Percentiles rank a stretch among this genome's conserved stretches.
Evolutionary conservation across 2,797 vertebrate genomes (phyloP).

Genomic region (Sebastes melanostomus): DNA sequence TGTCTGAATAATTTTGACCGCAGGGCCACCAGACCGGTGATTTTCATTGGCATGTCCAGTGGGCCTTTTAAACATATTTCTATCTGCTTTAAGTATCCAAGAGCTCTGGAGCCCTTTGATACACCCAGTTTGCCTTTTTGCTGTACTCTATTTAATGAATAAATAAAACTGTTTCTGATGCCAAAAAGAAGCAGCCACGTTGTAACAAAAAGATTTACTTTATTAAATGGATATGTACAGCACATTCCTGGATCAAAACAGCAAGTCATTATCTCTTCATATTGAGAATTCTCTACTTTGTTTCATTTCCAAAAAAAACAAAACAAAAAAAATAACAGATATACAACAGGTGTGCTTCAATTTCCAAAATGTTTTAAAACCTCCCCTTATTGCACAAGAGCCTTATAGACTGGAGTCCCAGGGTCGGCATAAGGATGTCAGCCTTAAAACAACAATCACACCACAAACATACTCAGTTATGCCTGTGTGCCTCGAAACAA

Average conservation of each 20-base stretch:
- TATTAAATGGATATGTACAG: slow-evolving; percentile 74
- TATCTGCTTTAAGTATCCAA: background rate
- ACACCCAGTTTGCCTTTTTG: background rate
- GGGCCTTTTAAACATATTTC: background rate
- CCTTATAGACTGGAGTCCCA: slow-evolving; percentile 23
- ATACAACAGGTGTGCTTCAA: slow-evolving; percentile 59
- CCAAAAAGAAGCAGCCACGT: background rate
- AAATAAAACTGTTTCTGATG: background rate
- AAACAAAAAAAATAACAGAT: background rate
- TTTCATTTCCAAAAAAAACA: slow-evolving; percentile 1
- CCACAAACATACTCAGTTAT: background rate
- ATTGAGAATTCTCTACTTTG: slow-evolving; percentile 4
- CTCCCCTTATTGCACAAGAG: slow-evolving; percentile 60
- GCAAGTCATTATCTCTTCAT: slow-evolving; percentile 33
- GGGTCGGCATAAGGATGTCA: background rate
- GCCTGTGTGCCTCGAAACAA: slow-evolving; percentile 17
- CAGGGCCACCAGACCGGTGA: too few species aligned
- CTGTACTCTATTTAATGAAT: background rate
- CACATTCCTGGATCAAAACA: slow-evolving; percentile 63
- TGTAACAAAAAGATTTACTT: slow-evolving; percentile 58
- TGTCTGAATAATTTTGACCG: too few species aligned
- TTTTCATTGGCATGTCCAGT: too few species aligned
- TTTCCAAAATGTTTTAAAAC: slow-evolving; percentile 30
- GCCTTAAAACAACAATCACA: background rate
- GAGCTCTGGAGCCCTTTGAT: background rate